phyloP scores from a whole-genome alignment of 2,888 invertebrate species.

The Heliconius sara region DNA sequence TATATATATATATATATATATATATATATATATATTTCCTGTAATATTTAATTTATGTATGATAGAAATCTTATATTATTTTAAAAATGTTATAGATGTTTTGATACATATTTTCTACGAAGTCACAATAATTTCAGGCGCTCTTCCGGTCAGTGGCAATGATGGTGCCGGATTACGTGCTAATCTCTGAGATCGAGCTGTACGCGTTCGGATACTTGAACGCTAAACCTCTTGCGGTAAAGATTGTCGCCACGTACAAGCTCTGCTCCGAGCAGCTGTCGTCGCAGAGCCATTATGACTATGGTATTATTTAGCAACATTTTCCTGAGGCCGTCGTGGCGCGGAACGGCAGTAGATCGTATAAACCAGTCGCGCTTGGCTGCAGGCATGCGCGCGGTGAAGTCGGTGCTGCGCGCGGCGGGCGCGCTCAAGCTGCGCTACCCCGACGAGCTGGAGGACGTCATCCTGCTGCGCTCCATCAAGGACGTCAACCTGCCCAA shows the following conservation, averaged over 20 bases:
- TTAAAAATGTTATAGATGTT: not conserved
- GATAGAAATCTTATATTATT: not conserved
- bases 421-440: slow-evolving; percentile 95
- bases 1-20: too few species aligned
- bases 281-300: slow-evolving; percentile 97
- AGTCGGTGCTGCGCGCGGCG: slow-evolving; percentile 95
- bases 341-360: too few species aligned
- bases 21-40: too few species aligned
- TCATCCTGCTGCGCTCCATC: slow-evolving; percentile 93
- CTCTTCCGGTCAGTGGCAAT: slow-evolving; percentile 97
- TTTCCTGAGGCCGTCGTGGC: too few species aligned
- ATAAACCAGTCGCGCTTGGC: too few species aligned
- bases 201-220: slow-evolving; percentile 96
- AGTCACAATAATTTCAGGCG: slow-evolving; percentile 81
- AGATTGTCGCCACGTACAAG: slow-evolving; percentile 97
- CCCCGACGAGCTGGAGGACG: slow-evolving; percentile 94
- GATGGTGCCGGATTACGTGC: slow-evolving; percentile 98
- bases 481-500: slow-evolving; percentile 97
- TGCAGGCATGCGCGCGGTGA: slow-evolving; percentile 93
- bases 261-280: slow-evolving; percentile 97
- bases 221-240: slow-evolving; percentile 94
- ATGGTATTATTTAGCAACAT: slow-evolving; percentile 83
- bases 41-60: too few species aligned
- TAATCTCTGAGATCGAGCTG: slow-evolving; percentile 96
- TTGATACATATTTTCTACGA: not conserved